A percentile compares a stretch with the other conserved stretches of the same genome.
Conservation (phyloP, 1,140 invertebrate genomes). For the Papilio xuthus region DNA sequence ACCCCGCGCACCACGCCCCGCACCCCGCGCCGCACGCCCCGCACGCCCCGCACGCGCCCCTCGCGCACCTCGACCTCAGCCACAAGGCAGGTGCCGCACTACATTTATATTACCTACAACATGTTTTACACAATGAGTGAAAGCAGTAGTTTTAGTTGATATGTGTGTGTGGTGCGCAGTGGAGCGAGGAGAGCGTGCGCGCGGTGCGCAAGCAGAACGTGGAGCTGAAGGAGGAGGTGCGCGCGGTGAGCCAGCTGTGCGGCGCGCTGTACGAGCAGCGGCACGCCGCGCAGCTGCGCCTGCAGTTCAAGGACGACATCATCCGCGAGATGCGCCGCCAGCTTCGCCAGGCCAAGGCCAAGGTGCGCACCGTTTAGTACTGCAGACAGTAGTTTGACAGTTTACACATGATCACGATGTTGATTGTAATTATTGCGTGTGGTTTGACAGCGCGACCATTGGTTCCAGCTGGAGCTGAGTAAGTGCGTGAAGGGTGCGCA, state of each 20-base stretch:
- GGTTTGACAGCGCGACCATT: not conserved
- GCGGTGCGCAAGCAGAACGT: constrained; percentile 59
- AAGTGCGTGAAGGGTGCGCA: constrained; percentile 35
- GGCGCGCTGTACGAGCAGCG: constrained; percentile 61
- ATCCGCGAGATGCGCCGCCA: constrained; percentile 68
- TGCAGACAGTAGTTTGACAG: no score
- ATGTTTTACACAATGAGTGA: not conserved
- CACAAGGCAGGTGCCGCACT: constrained; percentile 14
- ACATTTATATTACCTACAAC: not conserved
- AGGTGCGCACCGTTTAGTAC: constrained; percentile 59
- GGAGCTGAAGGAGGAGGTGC: constrained; percentile 56
- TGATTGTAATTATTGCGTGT: no score
- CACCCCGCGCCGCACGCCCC: not conserved
- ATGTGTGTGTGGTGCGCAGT: constrained; percentile 42
- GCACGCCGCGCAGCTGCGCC: constrained; percentile 47
- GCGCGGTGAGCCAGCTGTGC: constrained; percentile 57
- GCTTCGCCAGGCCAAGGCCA: constrained; percentile 67
- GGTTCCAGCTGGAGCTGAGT: constrained; percentile 6
- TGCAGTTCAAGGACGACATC: constrained; percentile 68
- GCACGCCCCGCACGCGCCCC: not conserved
- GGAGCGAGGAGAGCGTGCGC: constrained; percentile 53
- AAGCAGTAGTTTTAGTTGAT: not conserved
- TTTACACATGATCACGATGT: not conserved
- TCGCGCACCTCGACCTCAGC: not conserved
- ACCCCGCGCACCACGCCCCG: not conserved